A percentile compares a stretch with the other conserved stretches of the same genome.
These are phyloP conservation scores for Leucophora obtusa DNA, from an alignment of 2,888 invertebrate species.

Conservation along the genomic window DNA sequence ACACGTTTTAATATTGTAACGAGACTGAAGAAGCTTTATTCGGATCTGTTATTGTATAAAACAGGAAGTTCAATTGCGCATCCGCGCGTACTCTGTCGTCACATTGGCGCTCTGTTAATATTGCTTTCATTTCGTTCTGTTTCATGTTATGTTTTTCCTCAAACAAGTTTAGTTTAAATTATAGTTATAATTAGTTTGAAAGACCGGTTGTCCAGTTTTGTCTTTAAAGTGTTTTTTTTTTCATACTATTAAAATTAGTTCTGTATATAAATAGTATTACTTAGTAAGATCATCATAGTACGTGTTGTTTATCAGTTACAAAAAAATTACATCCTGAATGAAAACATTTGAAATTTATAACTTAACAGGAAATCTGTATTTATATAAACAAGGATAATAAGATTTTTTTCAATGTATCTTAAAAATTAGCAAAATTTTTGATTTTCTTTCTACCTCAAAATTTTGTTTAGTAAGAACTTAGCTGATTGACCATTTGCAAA, in stretches of 20 bases:
- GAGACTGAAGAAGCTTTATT: background rate
- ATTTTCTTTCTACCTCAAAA: no score
- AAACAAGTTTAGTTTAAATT: slow-evolving; percentile 51
- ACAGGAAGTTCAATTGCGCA: slow-evolving; percentile 65
- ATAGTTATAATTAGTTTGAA: slow-evolving; percentile 54
- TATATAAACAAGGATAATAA: no score
- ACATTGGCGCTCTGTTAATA: slow-evolving; percentile 58
- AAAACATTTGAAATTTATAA: slow-evolving; percentile 32
- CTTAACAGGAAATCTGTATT: slow-evolving; percentile 26
- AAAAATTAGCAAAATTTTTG: no score
- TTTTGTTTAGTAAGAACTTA: no score
- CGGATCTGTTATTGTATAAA: slow-evolving; percentile 28
- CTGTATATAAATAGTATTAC: background rate
- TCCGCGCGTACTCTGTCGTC: slow-evolving; percentile 65
- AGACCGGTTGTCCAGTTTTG: slow-evolving; percentile 45
- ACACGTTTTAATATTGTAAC: background rate
- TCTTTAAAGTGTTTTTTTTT: slow-evolving; percentile 32
- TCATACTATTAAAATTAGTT: slow-evolving; percentile 42
- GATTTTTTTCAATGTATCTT: no score
- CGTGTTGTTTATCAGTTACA: slow-evolving; percentile 22
- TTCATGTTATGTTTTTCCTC: slow-evolving; percentile 20
- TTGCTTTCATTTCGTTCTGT: slow-evolving; percentile 26
- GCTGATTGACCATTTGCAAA: no score
- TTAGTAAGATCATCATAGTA: slow-evolving; percentile 2
- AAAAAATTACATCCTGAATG: slow-evolving; percentile 26